Evolutionary conservation across 2,888 invertebrate species (phyloP), one percentile per base, ranked within the genome.

Genomic region (Stenichneumon culpator): DNA sequence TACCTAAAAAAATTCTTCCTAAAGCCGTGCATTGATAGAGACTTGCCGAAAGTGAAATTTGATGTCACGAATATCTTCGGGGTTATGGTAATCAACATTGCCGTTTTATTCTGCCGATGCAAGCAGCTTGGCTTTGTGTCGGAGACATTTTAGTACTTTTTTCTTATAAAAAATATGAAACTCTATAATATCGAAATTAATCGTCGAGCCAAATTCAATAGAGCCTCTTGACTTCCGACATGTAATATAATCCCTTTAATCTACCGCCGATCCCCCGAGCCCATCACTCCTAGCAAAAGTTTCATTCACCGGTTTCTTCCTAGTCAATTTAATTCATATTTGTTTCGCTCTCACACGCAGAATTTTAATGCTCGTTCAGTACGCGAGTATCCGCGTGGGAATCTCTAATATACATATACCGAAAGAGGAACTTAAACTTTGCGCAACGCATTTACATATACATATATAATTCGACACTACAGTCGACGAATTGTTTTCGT

Each of bases 311-410:
- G 6, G 28, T 28, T 5, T 7, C 32, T 63, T 16, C 63, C 28
- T 63, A 28, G 63, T 32, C 16, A 72, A 67, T 79, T 70, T 82
- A 79, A 85, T 85, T 85, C 82, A 75, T 79, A 85, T 79, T 85
- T 79, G 82, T 82, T 60, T 25, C 79, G 70, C 79, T 75, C 69
- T 79, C 84, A n/a, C 79, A 57, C 70, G 11, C 52, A 32, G 84
- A 82, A 85, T 82, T 82, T 79, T 78, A 79, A 82, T 82, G 79
- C 69, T 60, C 52, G 67, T n/a, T 0, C 65, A 63, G 22, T 28
- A n/a, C 14, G 57, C 67, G 63, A 47, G 54, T 63, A 39, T 25
- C n/a, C 50, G 57, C 32, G 67, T 50, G 25, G 47, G 54, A 68
- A 2, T 39, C 72, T 65, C 54, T 77, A 54, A 70, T 25, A 69